Evolutionary conservation across 2,797 vertebrate species (phyloP), one percentile per base, ranked within the genome.

Genomic region (Leptodactylus fallax): DNA sequence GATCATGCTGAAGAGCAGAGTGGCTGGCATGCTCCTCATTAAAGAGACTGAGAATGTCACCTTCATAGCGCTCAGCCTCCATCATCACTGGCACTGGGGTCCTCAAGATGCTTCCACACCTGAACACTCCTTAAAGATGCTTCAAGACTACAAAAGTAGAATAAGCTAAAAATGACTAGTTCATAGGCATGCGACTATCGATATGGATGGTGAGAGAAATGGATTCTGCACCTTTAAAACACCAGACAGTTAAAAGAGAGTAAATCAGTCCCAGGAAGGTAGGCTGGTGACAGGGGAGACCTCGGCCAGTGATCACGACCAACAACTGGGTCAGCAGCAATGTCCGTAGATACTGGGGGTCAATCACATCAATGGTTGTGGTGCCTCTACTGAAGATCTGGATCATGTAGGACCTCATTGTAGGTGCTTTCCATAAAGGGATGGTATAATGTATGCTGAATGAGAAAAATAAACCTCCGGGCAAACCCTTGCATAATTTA

Each of bases 161-260:
- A 65, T 36, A 12, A 93, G 89, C 81, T 88, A 87, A 87, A 88
- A 81, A 85, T 90, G 7, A 88, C 21, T 84, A 80, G 76, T 71
- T 13, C 19, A 86, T 90, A 88, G 71, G 79, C 72, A 23, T 0
- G 58, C 65, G 25, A 53, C 56, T 83, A 67, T 71, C 85, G 56
- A 78, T 0, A 16, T 87, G 86, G 78, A 25, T 60, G 81, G 0
- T 21, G 90, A 25, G 61, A 53, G 56, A 71, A 89, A 92, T 87
- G 90, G 95, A 95, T 95, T 71, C 94, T 95, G 95, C 95, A 95
- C 94, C 89, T 96, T 96, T 95, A 95, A 96, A 95, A 95, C 93
- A 86, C 65, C 89, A 91, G 76, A 91, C 92, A 91, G 87, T 87
- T 81, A 87, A 88, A 90, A 91, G 90, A 90, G 1, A 91, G 79